phyloP scores from a whole-genome alignment of 2,797 vertebrate genomes.

The Cossypha heuglini region DNA sequence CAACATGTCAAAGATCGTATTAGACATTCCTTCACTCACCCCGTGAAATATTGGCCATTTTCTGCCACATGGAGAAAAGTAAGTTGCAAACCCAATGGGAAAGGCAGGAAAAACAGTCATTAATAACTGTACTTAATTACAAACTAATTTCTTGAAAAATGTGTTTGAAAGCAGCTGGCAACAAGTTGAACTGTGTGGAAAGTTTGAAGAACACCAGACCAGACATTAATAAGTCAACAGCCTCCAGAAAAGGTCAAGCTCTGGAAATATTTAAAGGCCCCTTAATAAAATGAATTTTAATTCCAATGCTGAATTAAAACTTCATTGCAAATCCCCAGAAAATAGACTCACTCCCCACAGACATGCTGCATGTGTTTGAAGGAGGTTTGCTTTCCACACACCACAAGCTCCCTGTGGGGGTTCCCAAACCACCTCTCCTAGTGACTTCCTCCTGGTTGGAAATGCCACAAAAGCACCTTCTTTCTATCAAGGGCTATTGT shows the following conservation, averaged over 20 bases:
- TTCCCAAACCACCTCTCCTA: neutral
- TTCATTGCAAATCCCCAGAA: neutral
- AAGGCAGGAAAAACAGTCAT: constrained; percentile 51
- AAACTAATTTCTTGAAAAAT: constrained; percentile 62
- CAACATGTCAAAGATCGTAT: neutral
- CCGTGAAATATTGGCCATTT: constrained; percentile 18
- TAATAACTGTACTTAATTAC: constrained; percentile 64
- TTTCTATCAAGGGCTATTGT: neutral
- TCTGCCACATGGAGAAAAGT: constrained; percentile 30
- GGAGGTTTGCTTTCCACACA: neutral
- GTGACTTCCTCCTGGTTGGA: neutral
- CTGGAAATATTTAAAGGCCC: constrained; percentile 64
- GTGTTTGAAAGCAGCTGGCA: constrained; percentile 63
- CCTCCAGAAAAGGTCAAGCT: constrained; percentile 54
- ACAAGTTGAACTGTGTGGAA: constrained; percentile 52
- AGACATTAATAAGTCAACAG: constrained; percentile 66
- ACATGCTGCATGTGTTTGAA: neutral
- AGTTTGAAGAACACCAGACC: constrained; percentile 67
- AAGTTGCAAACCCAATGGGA: constrained; percentile 53
- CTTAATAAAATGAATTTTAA: constrained; percentile 53
- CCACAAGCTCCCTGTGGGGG: neutral
- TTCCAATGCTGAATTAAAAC: constrained; percentile 35
- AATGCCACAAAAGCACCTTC: neutral
- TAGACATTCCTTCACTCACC: constrained; percentile 18
- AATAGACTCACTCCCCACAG: neutral